Conservation (phyloP, 2,888 invertebrate species). For the Tetramorium bicarinatum region DNA sequence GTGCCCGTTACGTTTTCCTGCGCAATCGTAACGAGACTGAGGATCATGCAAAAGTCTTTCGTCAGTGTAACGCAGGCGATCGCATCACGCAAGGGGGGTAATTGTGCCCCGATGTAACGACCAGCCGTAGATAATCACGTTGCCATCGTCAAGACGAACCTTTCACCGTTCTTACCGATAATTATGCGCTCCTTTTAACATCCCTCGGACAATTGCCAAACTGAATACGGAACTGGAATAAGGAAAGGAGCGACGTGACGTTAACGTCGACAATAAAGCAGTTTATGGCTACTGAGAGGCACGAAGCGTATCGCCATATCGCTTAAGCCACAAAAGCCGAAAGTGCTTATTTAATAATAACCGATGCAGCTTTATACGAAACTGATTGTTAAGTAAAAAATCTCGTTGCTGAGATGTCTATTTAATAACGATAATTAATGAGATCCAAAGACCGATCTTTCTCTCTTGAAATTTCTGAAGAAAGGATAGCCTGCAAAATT, state of each 20-base stretch:
- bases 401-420: background rate
- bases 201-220: constrained; percentile 39
- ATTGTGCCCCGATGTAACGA: constrained; percentile 28
- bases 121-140: constrained; percentile 31
- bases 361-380: background rate
- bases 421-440: background rate
- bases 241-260: constrained; percentile 22
- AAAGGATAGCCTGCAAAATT: background rate
- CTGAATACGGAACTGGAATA: constrained; percentile 41
- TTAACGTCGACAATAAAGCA: constrained; percentile 4
- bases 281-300: background rate
- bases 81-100: constrained; percentile 20
- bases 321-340: background rate
- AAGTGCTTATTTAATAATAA: constrained; percentile 28
- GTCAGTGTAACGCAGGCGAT: background rate
- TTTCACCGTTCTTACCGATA: constrained; percentile 72
- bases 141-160: constrained; percentile 51
- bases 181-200: constrained; percentile 57
- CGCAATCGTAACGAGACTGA: constrained; percentile 8
- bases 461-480: background rate
- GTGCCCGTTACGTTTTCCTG: constrained; percentile 10
- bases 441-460: background rate
- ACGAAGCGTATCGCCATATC: background rate
- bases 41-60: constrained; percentile 20
- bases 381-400: background rate